phyloP scores from a whole-genome alignment of 2,797 vertebrate genomes.

The Melopsittacus undulatus region DNA sequence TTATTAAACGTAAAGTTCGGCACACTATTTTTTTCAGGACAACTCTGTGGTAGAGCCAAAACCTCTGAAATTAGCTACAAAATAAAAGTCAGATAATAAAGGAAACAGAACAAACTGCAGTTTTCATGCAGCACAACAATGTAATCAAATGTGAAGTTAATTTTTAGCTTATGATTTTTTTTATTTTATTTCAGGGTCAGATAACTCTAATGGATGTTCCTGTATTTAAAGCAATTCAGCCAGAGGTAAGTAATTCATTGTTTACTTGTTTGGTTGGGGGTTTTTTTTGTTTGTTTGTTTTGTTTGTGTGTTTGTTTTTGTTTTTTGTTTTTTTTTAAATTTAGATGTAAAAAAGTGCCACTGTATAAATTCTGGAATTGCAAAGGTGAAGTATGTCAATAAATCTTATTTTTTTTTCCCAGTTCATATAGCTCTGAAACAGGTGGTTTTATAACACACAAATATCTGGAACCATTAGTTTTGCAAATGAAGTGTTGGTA shows the following conservation, averaged over 20 bases:
- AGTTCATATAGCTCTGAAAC: not conserved
- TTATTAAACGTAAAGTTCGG: not conserved
- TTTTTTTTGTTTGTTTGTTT: not conserved
- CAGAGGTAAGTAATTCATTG: constrained; percentile 85
- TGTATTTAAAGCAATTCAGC: constrained; percentile 98
- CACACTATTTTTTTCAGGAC: not conserved
- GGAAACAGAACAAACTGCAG: not conserved
- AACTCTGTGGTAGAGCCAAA: not conserved
- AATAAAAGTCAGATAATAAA: not conserved
- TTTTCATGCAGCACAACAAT: not conserved
- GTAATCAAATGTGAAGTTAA: not conserved
- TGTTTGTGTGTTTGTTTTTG: too few species aligned
- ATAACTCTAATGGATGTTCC: constrained; percentile 98
- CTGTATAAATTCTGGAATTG: not conserved
- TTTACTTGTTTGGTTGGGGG: not conserved
- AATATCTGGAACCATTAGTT: not conserved
- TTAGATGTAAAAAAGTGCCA: not conserved
- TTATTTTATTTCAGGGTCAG: constrained; percentile 86
- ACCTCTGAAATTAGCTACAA: not conserved
- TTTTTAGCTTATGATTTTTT: not conserved
- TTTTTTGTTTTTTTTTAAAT: not conserved
- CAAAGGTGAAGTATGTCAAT: not conserved
- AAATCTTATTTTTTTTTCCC: not conserved
- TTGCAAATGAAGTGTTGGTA: not conserved
- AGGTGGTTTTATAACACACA: not conserved